Percentiles rank a stretch among this genome's conserved stretches.
These are phyloP conservation scores for Xiphorhynchus erythropygius DNA, from an alignment of 2,797 vertebrate species.

Conservation along the genomic window DNA sequence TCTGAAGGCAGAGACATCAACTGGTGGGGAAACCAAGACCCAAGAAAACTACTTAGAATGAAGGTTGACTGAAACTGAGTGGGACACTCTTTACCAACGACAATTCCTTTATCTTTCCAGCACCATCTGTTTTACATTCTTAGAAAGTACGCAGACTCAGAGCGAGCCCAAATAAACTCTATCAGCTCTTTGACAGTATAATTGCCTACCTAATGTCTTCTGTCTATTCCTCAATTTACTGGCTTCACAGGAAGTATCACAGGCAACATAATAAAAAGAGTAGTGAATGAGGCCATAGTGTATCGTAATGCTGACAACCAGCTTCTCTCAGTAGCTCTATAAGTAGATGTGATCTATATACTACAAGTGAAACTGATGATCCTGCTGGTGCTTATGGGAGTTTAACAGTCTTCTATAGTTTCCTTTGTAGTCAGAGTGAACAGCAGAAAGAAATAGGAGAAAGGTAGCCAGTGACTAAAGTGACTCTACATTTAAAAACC, in stretches of 20 bases:
- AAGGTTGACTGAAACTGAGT: neutral
- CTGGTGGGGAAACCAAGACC: neutral
- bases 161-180: neutral
- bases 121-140: neutral
- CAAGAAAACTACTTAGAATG: neutral
- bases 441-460: neutral
- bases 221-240: neutral
- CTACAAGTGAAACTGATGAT: neutral
- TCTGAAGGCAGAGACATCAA: neutral
- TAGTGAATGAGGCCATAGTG: neutral
- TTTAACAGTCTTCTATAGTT: neutral
- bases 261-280: neutral
- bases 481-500: neutral
- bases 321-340: neutral
- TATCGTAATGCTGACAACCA: neutral
- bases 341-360: neutral
- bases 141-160: neutral
- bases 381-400: neutral
- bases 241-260: neutral
- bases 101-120: neutral
- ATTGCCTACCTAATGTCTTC: neutral
- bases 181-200: neutral
- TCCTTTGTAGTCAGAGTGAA: neutral
- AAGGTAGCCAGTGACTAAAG: neutral
- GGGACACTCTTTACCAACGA: neutral